A percentile compares a stretch with the other conserved stretches of the same genome.
Evolutionary conservation across 2,888 invertebrate species (phyloP).

Genomic region (Amiota mariae): DNA sequence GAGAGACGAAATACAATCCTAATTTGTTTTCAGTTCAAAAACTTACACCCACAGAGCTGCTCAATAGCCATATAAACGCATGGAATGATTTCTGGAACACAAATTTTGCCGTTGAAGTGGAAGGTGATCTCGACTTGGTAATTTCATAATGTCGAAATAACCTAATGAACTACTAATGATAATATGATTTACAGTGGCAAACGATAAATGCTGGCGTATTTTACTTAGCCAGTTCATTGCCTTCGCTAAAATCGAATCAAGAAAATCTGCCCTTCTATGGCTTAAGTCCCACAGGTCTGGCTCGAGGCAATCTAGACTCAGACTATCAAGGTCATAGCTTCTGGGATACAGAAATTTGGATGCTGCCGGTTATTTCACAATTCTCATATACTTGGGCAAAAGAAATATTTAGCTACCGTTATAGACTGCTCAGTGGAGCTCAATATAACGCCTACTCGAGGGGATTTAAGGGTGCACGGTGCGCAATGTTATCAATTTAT

Average conservation of each 20-base stretch:
- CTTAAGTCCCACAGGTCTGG: conserved; percentile 77
- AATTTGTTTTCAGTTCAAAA: conserved; percentile 63
- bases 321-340: conserved; percentile 77
- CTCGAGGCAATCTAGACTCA: conserved; percentile 70
- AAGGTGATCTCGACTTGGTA: conserved; percentile 73
- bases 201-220: conserved; percentile 77
- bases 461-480: conserved; percentile 76
- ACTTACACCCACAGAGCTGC: conserved; percentile 69
- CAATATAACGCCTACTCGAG: conserved; percentile 74
- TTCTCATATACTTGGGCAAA: conserved; percentile 75
- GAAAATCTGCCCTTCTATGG: conserved; percentile 75
- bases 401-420: conserved; percentile 76
- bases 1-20: conserved; percentile 40
- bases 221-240: conserved; percentile 77
- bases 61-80: conserved; percentile 74
- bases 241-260: conserved; percentile 75
- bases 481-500: neutral
- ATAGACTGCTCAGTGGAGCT: conserved; percentile 75
- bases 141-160: neutral
- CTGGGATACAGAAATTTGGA: conserved; percentile 81
- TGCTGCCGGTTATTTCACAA: conserved; percentile 76
- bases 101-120: conserved; percentile 74
- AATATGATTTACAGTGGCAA: conserved; percentile 58
- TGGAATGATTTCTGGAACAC: conserved; percentile 75
- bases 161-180: neutral